phyloP scores from a whole-genome alignment of 2,888 invertebrate species.

The Linhomoeus sp. region DNA sequence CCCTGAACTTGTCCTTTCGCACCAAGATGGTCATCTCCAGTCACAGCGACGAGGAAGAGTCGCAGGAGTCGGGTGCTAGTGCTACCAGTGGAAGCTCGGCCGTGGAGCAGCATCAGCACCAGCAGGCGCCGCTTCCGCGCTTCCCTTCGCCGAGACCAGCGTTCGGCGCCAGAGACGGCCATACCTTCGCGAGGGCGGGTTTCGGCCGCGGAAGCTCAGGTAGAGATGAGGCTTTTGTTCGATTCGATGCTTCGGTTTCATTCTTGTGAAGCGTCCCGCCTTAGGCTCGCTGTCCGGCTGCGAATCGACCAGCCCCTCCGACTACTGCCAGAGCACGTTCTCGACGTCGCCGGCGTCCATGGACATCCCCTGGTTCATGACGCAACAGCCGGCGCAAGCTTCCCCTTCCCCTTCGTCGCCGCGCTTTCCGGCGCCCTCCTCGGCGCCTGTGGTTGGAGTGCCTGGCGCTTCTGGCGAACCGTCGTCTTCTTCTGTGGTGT shows the following conservation, averaged over 20 bases:
- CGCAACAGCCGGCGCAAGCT: no score
- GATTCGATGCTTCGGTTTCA: no score
- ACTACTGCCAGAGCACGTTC: conserved; percentile 4
- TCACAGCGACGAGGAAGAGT: neutral
- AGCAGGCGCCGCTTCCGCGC: neutral
- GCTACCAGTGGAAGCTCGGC: neutral
- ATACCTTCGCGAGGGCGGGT: no score
- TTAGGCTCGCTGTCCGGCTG: neutral
- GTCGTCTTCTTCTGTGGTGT: no score
- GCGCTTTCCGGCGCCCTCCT: no score
- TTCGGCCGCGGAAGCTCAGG: no score
- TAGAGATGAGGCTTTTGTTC: no score
- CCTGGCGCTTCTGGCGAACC: no score
- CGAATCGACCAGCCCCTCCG: neutral
- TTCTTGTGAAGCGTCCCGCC: no score
- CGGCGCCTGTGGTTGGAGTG: no score
- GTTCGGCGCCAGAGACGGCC: neutral
- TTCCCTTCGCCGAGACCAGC: neutral
- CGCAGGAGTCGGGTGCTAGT: neutral
- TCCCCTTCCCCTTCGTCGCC: neutral
- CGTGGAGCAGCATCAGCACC: no score
- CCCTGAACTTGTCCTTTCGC: conserved; percentile 60
- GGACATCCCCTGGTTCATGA: neutral
- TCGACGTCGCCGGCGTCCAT: conserved; percentile 3
- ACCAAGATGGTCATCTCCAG: conserved; percentile 71